Percentiles rank a stretch among this genome's conserved stretches.
Evolutionary conservation across 2,113 vertebrate genomes (phyloP).

Genomic region (Clarias macrocephalus): DNA sequence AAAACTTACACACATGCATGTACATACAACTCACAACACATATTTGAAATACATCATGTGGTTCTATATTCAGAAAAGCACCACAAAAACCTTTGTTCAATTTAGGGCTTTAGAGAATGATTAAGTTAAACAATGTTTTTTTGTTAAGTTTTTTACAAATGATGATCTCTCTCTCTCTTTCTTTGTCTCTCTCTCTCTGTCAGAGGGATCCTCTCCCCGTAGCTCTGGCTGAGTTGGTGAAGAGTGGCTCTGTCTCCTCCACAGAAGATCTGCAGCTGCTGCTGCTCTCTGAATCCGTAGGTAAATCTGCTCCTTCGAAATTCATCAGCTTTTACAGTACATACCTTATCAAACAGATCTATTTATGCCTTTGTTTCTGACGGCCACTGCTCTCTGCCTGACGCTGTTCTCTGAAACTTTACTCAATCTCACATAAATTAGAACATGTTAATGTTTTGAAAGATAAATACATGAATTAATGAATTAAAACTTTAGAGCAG

Average conservation of each 20-base stretch:
- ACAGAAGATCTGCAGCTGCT: constrained; percentile 89
- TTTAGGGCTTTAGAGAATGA: neutral
- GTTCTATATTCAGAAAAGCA: neutral
- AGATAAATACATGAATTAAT: neutral
- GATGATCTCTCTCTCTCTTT: constrained; percentile 21
- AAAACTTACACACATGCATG: neutral
- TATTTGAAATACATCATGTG: neutral
- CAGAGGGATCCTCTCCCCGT: constrained; percentile 91
- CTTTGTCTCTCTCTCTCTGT: constrained; percentile 22
- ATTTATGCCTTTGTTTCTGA: neutral
- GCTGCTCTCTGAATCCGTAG: constrained; percentile 91
- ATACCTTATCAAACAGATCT: neutral
- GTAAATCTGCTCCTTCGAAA: constrained; percentile 79
- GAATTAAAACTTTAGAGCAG: too few relatives aligned
- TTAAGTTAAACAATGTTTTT: neutral
- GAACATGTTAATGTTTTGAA: neutral
- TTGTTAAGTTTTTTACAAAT: neutral
- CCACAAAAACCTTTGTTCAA: neutral
- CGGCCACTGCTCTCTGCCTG: neutral
- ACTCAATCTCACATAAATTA: neutral
- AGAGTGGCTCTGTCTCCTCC: constrained; percentile 83
- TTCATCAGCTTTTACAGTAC: constrained; percentile 7
- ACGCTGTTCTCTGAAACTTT: neutral
- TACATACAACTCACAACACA: constrained; percentile 20
- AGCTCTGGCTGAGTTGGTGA: constrained; percentile 92